A percentile compares a stretch with the other conserved stretches of the same genome.
Evolutionary conservation across 2,797 vertebrate species (phyloP).

Genomic region (Lepus townsendii): DNA sequence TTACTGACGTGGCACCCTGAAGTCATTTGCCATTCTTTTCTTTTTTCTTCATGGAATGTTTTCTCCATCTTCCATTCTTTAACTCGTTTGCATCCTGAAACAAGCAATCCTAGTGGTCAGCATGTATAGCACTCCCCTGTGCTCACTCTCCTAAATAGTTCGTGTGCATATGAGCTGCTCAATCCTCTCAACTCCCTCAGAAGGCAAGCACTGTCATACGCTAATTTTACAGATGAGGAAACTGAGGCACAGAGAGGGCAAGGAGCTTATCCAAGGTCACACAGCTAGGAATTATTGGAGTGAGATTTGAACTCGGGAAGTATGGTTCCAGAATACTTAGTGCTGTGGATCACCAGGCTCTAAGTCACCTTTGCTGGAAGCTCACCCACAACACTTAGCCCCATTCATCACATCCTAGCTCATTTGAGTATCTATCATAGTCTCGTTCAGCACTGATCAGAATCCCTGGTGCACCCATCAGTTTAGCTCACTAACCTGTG

Average conservation of each 20-base stretch:
- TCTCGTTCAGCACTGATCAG: neutral
- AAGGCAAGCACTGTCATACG: neutral
- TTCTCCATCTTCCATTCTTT: neutral
- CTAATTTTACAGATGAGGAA: neutral
- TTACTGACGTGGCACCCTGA: neutral
- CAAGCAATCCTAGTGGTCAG: neutral
- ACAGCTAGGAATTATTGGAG: neutral
- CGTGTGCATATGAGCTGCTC: neutral
- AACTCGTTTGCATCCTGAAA: neutral
- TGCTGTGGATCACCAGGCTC: neutral
- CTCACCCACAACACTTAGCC: neutral
- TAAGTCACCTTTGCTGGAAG: neutral
- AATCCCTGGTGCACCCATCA: neutral
- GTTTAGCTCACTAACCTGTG: neutral
- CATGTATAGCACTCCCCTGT: fast-evolving
- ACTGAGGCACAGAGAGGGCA: neutral
- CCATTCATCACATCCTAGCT: neutral
- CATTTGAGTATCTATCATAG: neutral
- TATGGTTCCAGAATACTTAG: neutral
- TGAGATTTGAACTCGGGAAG: neutral
- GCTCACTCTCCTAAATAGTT: neutral
- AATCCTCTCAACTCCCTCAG: neutral
- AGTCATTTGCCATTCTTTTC: neutral
- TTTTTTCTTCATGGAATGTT: neutral
- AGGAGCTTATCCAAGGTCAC: no score